Evolutionary conservation across 1,140 invertebrate species (phyloP).

Genomic region (Cydia splendana): DNA sequence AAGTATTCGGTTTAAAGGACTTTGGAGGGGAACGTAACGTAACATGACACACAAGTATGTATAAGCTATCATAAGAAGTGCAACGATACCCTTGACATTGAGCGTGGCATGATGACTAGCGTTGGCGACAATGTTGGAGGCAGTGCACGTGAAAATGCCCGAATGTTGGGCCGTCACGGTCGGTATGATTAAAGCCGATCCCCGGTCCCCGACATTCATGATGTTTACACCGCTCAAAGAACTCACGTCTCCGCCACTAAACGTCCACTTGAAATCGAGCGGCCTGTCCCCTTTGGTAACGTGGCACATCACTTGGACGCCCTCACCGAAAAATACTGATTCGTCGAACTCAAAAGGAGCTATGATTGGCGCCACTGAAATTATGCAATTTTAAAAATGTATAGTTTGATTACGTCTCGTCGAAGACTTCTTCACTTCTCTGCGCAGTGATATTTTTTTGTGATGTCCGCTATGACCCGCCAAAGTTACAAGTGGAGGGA

Average conservation of each 20-base stretch:
- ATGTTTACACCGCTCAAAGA: conserved; percentile 74
- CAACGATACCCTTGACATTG: conserved; percentile 77
- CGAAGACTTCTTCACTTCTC: background rate
- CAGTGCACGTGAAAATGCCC: conserved; percentile 90
- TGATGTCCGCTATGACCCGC: conserved; percentile 62
- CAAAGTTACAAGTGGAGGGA: conserved; percentile 69
- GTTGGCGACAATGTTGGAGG: conserved; percentile 86
- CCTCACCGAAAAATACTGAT: conserved; percentile 82
- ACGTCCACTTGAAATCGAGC: conserved; percentile 83
- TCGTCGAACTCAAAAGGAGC: conserved; percentile 76
- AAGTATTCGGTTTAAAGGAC: background rate
- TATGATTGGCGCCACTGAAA: conserved; percentile 76
- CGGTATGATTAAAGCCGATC: conserved; percentile 77
- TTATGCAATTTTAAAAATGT: conserved; percentile 40
- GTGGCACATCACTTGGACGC: conserved; percentile 84
- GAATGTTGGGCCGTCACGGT: conserved; percentile 85
- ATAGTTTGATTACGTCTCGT: conserved; percentile 4
- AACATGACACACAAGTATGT: background rate
- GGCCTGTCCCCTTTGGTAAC: conserved; percentile 87
- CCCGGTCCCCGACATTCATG: conserved; percentile 82
- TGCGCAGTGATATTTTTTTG: background rate
- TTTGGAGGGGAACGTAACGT: conserved; percentile 15
- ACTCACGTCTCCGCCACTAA: conserved; percentile 81
- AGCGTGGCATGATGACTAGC: conserved; percentile 84
- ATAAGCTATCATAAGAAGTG: conserved; percentile 21